phyloP scores from a whole-genome alignment of 2,113 vertebrate genomes.

The Anser cygnoides region DNA sequence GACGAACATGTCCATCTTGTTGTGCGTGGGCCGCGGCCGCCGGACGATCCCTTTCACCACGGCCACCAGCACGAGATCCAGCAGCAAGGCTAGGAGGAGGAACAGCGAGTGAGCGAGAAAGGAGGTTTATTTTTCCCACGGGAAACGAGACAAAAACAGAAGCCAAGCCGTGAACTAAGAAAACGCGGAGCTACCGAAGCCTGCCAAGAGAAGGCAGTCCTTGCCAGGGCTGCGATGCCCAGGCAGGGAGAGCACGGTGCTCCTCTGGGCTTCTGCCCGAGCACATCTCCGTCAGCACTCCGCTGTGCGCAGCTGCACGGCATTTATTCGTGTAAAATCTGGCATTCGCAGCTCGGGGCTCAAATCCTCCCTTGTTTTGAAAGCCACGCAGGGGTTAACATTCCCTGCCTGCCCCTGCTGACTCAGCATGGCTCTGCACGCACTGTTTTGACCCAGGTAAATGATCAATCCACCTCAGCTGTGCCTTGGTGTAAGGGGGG shows the following conservation, averaged over 20 bases:
- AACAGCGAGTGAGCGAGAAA: not conserved
- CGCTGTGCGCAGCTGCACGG: not conserved
- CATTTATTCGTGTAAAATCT: not conserved
- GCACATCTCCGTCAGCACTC: not conserved
- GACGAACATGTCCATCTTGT: conserved; percentile 98
- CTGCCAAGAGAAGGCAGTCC: not conserved
- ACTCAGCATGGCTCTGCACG: not conserved
- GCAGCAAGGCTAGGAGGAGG: conserved; percentile 81
- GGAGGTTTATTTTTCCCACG: not conserved
- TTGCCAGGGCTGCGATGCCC: not conserved
- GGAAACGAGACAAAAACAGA: not conserved
- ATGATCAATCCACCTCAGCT: not conserved
- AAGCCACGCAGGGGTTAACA: not conserved
- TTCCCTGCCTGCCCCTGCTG: not conserved
- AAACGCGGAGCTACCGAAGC: not conserved
- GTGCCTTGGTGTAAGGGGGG: not conserved
- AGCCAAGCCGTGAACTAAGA: not conserved
- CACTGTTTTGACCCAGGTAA: rapidly evolving
- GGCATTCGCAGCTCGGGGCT: rapidly evolving
- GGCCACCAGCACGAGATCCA: conserved; percentile 89
- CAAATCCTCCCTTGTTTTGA: not conserved
- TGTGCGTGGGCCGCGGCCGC: conserved; percentile 89
- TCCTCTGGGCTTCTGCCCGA: not conserved
- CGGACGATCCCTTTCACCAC: conserved; percentile 90
- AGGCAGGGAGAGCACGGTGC: not conserved